Conservation (phyloP, 2,113 vertebrate species). For the Cercopithecus mona region DNA sequence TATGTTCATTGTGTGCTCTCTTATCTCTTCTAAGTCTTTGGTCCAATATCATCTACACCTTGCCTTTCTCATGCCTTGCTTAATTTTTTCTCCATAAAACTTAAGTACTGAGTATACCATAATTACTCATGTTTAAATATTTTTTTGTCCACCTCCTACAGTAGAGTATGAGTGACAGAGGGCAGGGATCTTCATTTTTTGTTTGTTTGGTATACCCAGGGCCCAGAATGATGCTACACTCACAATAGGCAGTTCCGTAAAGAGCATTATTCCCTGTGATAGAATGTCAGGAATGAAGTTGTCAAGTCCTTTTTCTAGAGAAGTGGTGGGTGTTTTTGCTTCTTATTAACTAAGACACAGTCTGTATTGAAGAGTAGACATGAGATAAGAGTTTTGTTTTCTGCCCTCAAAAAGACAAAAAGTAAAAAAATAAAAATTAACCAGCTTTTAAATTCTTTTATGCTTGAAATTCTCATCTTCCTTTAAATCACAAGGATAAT, state of each 20-base stretch:
- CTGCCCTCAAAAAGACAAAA: not conserved
- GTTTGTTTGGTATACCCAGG: not conserved
- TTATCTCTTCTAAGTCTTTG: not conserved
- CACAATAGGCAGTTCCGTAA: not conserved
- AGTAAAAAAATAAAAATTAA: not conserved
- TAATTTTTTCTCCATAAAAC: not conserved
- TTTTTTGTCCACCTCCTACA: not conserved
- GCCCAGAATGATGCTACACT: not conserved
- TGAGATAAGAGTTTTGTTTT: not conserved
- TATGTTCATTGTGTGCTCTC: not conserved
- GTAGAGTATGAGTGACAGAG: not conserved
- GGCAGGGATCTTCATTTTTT: not conserved
- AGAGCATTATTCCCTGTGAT: not conserved
- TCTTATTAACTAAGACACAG: not conserved
- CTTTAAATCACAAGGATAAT: conserved; percentile 53
- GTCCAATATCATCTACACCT: not conserved
- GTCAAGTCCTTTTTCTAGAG: not conserved
- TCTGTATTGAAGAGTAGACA: not conserved
- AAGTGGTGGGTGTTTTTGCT: not conserved
- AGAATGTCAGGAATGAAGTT: not conserved
- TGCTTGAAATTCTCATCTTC: conserved; percentile 36
- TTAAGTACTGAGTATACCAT: not conserved
- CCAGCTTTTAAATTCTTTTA: conserved; percentile 42
- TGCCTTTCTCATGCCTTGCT: not conserved
- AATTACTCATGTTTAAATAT: not conserved